These are phyloP conservation scores for Drosophila neutralis DNA, from an alignment of 2,888 invertebrate genomes.

Conservation along the genomic window DNA sequence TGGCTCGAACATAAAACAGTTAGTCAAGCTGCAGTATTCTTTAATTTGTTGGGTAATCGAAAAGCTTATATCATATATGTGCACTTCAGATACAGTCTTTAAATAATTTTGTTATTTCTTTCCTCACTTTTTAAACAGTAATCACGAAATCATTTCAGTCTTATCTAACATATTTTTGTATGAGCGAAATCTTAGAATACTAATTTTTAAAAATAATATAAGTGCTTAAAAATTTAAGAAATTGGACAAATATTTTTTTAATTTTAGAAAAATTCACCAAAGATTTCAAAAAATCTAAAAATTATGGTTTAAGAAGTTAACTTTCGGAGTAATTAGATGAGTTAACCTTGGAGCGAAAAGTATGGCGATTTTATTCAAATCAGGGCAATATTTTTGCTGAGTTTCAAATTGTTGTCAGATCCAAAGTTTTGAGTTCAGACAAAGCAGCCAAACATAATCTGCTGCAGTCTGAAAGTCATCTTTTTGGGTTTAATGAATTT, in stretches of 20 bases:
- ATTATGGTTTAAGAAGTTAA: not conserved
- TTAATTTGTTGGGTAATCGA: not conserved
- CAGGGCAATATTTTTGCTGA: not conserved
- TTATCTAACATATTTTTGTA: not conserved
- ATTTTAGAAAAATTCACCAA: not conserved
- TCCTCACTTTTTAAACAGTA: not conserved
- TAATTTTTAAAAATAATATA: not conserved
- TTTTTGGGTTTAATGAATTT: not conserved
- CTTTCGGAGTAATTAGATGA: not conserved
- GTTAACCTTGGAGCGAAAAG: not conserved
- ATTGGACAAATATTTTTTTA: not conserved
- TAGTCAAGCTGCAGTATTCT: not conserved
- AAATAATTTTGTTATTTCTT: not conserved
- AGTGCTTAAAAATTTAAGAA: too few relatives aligned
- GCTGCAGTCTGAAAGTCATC: not conserved
- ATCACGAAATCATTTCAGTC: not conserved
- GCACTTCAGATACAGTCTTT: not conserved
- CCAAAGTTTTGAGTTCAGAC: not conserved
- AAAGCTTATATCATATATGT: not conserved
- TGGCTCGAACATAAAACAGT: conserved; percentile 19
- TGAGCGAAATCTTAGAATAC: not conserved
- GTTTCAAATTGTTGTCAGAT: not conserved
- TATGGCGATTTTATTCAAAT: not conserved
- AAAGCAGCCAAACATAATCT: not conserved
- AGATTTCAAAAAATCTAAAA: not conserved